Evolutionary conservation across 2,888 invertebrate genomes (phyloP), one percentile per base, ranked within the genome.

Genomic region (Rhagophthalmus giganteus): DNA sequence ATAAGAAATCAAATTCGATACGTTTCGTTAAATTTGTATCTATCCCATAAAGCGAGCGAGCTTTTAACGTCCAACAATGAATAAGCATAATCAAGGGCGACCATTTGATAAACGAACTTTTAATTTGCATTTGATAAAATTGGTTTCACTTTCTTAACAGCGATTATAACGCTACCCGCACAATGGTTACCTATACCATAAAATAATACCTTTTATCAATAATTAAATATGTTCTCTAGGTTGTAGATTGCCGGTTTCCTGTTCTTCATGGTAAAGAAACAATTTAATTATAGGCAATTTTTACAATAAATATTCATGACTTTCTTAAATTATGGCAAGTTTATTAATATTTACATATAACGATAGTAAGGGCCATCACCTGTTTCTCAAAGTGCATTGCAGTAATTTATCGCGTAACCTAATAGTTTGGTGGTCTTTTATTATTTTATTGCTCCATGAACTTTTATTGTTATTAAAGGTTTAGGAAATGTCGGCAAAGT

Each of bases 1-100:
- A 47, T 48, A 40, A 35, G 28, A 34, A 42, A 42, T 33, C 16
- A 34, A 33, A 42, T 42, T 42, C 27, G 42, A 34, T 42, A 42
- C 42, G 42, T 27, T 42, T 34, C 33, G 27, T 34, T 42, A 28
- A 31, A 33, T 42, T 34, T 25, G n/a, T 26, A 34, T 42, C 26
- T 15, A 15, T n/a, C n/a, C n/a, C 20, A 20, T 7, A 20, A 20
- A 20, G 20, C 3, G 7, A 20, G 3, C 7, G 4, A 7, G 20
- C 7, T 27, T 27, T 27, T 27, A 27, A 27, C n/a, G 2, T 27
- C 27, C 27, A 27, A 10, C 20, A 20, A 20, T 20, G 20, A 20
- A 20, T 20, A 20, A 20, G 20, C 20, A 20, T 20, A 20, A 20
- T 20, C 7, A 20, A 33, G 7, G 33, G 2, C 16, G 33, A n/a